Evolutionary conservation across 2,113 vertebrate genomes (phyloP).

Genomic region (Proteles cristata): DNA sequence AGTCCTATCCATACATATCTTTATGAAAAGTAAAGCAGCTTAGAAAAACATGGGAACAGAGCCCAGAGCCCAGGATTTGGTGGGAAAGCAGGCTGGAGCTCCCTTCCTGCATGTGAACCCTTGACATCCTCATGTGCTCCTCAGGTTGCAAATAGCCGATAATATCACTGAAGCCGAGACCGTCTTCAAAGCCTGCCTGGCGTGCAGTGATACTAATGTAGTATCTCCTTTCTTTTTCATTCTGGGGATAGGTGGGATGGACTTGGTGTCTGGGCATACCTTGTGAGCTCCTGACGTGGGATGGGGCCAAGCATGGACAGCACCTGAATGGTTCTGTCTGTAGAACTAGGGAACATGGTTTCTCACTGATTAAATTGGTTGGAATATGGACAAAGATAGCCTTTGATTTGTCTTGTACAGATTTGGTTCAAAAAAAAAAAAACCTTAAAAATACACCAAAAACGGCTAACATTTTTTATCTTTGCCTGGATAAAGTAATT

Average conservation of each 20-base stretch:
- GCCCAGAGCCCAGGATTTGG: background rate
- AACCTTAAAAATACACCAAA: background rate
- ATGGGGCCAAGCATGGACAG: background rate
- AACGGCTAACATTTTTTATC: background rate
- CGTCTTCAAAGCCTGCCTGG: background rate
- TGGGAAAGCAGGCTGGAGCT: background rate
- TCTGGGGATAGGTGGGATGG: background rate
- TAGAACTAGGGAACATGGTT: background rate
- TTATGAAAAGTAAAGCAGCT: background rate
- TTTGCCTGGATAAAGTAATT: background rate
- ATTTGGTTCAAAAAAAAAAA: slow-evolving; percentile 2
- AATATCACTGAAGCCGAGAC: background rate
- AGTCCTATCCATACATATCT: background rate
- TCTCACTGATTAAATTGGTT: background rate
- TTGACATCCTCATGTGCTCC: background rate
- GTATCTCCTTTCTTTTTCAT: background rate
- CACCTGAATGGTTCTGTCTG: background rate
- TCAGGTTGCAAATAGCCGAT: background rate
- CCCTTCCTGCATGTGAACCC: background rate
- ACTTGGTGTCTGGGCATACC: background rate
- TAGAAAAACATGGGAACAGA: background rate
- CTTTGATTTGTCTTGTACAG: background rate
- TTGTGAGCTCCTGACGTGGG: background rate
- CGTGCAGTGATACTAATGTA: background rate
- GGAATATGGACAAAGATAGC: background rate